These are phyloP conservation scores for Torymus tubicola DNA, from an alignment of 2,888 invertebrate genomes.

Conservation along the genomic window DNA sequence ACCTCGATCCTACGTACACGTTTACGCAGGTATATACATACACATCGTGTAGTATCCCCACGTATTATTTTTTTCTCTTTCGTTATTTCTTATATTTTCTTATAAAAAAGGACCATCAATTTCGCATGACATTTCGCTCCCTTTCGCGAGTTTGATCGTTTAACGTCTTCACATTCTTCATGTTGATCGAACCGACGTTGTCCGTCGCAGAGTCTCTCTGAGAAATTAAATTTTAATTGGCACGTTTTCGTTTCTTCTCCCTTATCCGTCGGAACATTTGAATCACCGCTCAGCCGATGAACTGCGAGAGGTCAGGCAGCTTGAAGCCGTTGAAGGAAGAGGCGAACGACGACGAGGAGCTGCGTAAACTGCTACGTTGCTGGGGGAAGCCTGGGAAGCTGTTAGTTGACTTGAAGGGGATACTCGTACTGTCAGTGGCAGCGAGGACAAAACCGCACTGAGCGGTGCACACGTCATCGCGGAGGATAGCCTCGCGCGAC, in stretches of 20 bases:
- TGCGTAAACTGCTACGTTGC: constrained; percentile 65
- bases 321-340: constrained; percentile 82
- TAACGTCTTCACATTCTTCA: neutral
- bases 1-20: neutral
- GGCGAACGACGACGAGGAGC: constrained; percentile 72
- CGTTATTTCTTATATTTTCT: neutral
- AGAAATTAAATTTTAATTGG: constrained; percentile 59
- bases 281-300: constrained; percentile 78
- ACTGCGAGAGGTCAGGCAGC: constrained; percentile 87
- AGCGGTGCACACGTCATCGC: constrained; percentile 93
- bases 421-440: constrained; percentile 64
- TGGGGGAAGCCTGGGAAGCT: constrained; percentile 65
- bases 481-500: constrained; percentile 87
- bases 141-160: constrained; percentile 8
- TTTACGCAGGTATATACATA: constrained; percentile 8
- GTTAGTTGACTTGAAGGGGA: constrained; percentile 67
- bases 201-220: constrained; percentile 43
- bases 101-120: constrained; percentile 2
- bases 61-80: neutral
- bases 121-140: neutral
- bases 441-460: constrained; percentile 88
- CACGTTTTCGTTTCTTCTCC: constrained; percentile 51
- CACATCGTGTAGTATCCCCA: constrained; percentile 15
- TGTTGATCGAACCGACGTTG: constrained; percentile 15
- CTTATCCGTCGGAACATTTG: neutral